These are phyloP conservation scores for Sycobia sp. DNA, from an alignment of 1,140 invertebrate genomes.

Conservation along the genomic window DNA sequence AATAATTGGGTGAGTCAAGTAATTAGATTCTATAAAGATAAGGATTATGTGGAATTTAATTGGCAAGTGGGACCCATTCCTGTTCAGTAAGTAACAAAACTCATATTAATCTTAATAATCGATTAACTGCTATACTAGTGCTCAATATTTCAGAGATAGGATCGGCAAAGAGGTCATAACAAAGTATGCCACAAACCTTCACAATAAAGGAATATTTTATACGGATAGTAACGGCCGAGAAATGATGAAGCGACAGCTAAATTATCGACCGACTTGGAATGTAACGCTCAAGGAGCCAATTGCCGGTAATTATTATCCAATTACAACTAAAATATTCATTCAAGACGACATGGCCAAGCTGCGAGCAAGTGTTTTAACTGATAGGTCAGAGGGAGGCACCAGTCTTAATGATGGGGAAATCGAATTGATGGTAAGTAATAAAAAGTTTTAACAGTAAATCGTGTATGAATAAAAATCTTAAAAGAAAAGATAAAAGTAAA, in stretches of 20 bases:
- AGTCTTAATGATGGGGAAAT: conserved; percentile 78
- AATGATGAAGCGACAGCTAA: conserved; percentile 74
- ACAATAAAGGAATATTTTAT: conserved; percentile 76
- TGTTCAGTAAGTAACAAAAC: conserved; percentile 65
- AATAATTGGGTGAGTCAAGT: conserved; percentile 82
- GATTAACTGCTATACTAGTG: too few relatives aligned
- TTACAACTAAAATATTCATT: conserved; percentile 82
- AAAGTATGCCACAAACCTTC: conserved; percentile 70
- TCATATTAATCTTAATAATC: too few relatives aligned
- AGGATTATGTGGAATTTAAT: conserved; percentile 86
- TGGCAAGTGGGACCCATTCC: conserved; percentile 95
- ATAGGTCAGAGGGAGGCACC: conserved; percentile 85
- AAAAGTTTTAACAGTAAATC: too few relatives aligned
- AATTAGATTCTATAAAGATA: conserved; percentile 75
- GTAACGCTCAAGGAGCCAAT: conserved; percentile 73
- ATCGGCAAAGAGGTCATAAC: conserved; percentile 84
- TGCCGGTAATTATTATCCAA: conserved; percentile 91
- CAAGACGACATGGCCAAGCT: conserved; percentile 62
- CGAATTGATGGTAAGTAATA: conserved; percentile 80
- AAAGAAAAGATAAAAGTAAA: too few relatives aligned
- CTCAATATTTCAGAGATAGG: conserved; percentile 67
- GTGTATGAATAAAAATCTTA: too few relatives aligned
- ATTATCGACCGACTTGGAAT: conserved; percentile 81
- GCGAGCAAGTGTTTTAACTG: conserved; percentile 76
- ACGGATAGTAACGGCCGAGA: conserved; percentile 96